Conservation (phyloP, 2,888 invertebrate genomes). For the Harmothoe impar region DNA sequence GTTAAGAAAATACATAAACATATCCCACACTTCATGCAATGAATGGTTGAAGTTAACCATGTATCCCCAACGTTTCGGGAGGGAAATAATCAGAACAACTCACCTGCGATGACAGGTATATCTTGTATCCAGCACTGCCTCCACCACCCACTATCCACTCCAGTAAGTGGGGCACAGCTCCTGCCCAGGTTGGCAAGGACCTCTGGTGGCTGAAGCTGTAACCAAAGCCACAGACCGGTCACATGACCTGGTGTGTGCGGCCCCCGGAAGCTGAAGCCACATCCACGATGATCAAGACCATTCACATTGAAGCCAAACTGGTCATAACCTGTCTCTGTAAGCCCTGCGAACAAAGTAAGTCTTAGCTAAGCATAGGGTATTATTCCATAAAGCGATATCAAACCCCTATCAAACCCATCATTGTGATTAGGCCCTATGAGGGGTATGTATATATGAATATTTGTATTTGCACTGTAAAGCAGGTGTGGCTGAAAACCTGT, state of each 20-base stretch:
- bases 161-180: slow-evolving; percentile 5
- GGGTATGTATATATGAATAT: no score
- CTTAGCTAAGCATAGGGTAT: no score
- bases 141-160: slow-evolving; percentile 25
- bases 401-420: no score
- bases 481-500: no score
- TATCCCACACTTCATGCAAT: no score
- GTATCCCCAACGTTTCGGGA: no score
- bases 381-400: no score
- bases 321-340: slow-evolving; percentile 79
- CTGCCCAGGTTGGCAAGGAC: slow-evolving; percentile 52
- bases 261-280: slow-evolving; percentile 78
- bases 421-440: background rate
- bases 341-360: slow-evolving; percentile 65
- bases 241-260: slow-evolving; percentile 68
- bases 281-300: slow-evolving; percentile 76
- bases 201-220: background rate
- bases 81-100: background rate
- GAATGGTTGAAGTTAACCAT: no score
- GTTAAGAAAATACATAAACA: no score
- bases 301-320: slow-evolving; percentile 79
- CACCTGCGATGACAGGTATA: slow-evolving; percentile 37
- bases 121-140: slow-evolving; percentile 39
- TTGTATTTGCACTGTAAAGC: no score
- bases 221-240: background rate